Base-by-base conservation (phyloP, 23 tunicate genomes). In the Halocynthia roretzi region DNA sequence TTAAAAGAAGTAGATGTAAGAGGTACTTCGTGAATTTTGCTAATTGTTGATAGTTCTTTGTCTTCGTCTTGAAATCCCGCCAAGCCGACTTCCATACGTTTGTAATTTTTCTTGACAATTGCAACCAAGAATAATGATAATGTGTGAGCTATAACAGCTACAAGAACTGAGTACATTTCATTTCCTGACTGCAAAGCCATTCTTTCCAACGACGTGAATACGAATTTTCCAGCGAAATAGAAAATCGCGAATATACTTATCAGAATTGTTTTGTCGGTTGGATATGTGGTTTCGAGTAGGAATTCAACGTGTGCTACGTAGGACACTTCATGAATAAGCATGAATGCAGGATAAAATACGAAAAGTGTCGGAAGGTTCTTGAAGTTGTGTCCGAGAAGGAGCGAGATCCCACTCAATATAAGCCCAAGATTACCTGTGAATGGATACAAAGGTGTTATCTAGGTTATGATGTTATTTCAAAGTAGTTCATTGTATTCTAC, bases 231-330 rank as follows among this genome's bases (percentile, higher is more conserved):
- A 0, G 65, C 22, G 56, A 14, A 54, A 21, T 52, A 74, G 56
- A 74, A 74, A 0, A 64, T 15, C 20, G 56, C 19, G 56, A 54
- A 54, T 15, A 74, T 8, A 10, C 64, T 54, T 53, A 74, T 54
- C 64, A 74, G 78, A 50, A 56, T 44, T 5, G 56, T 50, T 48
- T 74, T 74, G 7, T 74, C 56, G 0, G 78, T 50, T 21, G 78
- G 78, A 18, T 74, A 74, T 11, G 78, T 74, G 19, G 78, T 74
- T 56, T 74, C 78, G 49, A 74, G 64, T 22, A 74, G 65, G 4
- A 74, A 74, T 56, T 74, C 78, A 0, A 74, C 63, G 10, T 22
- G 56, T 9, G 78, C 14, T 54, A 64, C 40, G 71, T 21, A 20
- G n/a, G 20, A 20, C 22, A 11, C 5, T 67, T 21, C 23, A 2